These are phyloP conservation scores for Tarsius wallacei DNA, from an alignment of 2,797 vertebrate genomes.

Conservation along the genomic window DNA sequence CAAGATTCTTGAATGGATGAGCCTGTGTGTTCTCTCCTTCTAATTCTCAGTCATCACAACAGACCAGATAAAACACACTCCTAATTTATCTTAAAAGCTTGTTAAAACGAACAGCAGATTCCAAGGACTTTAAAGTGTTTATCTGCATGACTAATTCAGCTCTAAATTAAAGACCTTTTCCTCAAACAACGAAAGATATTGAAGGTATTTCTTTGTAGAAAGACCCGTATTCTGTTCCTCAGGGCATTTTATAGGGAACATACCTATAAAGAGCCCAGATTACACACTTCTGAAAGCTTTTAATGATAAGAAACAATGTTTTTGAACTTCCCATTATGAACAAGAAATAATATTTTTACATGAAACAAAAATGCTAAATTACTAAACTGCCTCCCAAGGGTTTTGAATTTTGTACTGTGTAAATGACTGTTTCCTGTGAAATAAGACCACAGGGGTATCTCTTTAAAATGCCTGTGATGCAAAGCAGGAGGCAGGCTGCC, in stretches of 20 bases:
- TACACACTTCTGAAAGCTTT: slow-evolving; percentile 83
- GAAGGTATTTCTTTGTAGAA: slow-evolving; percentile 77
- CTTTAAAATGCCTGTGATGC: slow-evolving; percentile 42
- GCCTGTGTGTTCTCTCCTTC: neutral
- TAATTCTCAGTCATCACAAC: slow-evolving; percentile 33
- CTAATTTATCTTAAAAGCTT: slow-evolving; percentile 77
- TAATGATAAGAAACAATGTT: slow-evolving; percentile 81
- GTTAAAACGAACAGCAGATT: slow-evolving; percentile 70
- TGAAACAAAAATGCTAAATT: slow-evolving; percentile 83
- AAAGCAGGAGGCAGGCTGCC: slow-evolving; percentile 33
- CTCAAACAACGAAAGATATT: slow-evolving; percentile 63
- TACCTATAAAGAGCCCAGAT: slow-evolving; percentile 80
- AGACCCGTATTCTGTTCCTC: slow-evolving; percentile 48
- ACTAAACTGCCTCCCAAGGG: slow-evolving; percentile 70
- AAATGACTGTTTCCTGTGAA: slow-evolving; percentile 73
- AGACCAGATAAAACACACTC: slow-evolving; percentile 44
- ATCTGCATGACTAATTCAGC: slow-evolving; percentile 67
- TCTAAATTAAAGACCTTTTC: slow-evolving; percentile 80
- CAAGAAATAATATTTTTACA: slow-evolving; percentile 83
- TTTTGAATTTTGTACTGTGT: slow-evolving; percentile 65
- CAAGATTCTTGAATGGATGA: neutral
- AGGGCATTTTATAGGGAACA: slow-evolving; percentile 73
- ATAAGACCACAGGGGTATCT: slow-evolving; percentile 50
- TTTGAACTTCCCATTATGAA: slow-evolving; percentile 81
- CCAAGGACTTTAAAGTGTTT: slow-evolving; percentile 77